Evolutionary conservation across 2,888 invertebrate genomes (phyloP).

Genomic region (Microdon myrmicae): DNA sequence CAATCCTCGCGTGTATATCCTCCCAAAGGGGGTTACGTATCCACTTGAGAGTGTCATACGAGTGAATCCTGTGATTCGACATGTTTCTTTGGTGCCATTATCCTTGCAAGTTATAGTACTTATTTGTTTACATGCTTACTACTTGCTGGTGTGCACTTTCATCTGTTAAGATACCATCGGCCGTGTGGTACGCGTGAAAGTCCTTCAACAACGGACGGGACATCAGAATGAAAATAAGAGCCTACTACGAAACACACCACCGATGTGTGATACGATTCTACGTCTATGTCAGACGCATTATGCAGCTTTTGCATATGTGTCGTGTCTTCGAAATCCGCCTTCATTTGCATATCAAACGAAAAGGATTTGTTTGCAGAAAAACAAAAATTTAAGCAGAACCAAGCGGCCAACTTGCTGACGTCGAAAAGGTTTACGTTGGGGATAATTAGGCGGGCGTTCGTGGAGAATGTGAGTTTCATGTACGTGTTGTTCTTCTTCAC

Average conservation of each 20-base stretch:
- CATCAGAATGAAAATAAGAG: too few species aligned
- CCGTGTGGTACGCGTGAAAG: conserved; percentile 29
- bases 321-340: conserved; percentile 50
- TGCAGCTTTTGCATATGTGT: conserved; percentile 48
- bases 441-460: too few species aligned
- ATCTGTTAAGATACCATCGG: conserved; percentile 50
- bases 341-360: conserved; percentile 65
- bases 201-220: too few species aligned
- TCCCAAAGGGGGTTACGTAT: conserved; percentile 44
- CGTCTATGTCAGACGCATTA: conserved; percentile 44
- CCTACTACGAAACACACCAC: too few species aligned
- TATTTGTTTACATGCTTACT: conserved; percentile 51
- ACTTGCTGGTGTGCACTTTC: conserved; percentile 45
- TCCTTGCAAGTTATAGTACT: conserved; percentile 36
- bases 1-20: conserved; percentile 37
- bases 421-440: too few species aligned
- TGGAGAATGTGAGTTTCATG: too few species aligned
- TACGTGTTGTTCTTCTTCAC: too few species aligned
- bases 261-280: too few species aligned
- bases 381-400: too few species aligned
- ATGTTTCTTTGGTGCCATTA: conserved; percentile 46
- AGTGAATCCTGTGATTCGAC: conserved; percentile 49
- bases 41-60: conserved; percentile 44
- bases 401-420: too few species aligned
- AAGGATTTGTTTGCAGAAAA: conserved; percentile 34